Evolutionary conservation across 2,888 invertebrate genomes (phyloP), one percentile per base, ranked within the genome.

Genomic region (Ischnura elegans): DNA sequence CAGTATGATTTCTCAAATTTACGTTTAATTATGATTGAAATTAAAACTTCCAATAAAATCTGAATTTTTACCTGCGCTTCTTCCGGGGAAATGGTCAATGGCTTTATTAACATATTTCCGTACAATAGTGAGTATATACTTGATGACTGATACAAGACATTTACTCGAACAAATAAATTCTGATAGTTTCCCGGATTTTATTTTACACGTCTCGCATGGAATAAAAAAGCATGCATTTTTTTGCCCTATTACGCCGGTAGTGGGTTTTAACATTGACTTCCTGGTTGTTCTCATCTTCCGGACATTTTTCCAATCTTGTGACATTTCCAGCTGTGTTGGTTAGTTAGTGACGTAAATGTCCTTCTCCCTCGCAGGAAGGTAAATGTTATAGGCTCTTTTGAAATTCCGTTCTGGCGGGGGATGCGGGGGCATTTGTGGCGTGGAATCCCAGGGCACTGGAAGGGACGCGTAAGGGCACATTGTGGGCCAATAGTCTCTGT

Each of bases 401-500:
- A 87, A 87, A 51, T 47, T 87, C 45, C 19, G n/a, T 46, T 25
- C 46, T 13, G n/a, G 45, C 2, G 87, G 87, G 2, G 45, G 45
- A 29, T 29, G 76, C 6, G 87, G 87, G 5, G 87, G 87, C 29
- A 16, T 87, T 36, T 87, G 87, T n/a, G 87, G 47, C 10, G 36
- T 47, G 21, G 3, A n/a, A 19, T 47, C 51, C 87, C 87, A 87
- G 0, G 87, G 87, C 36, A 16, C 19, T 2, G 87, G 87, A 21
- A 47, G 47, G n/a, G 51, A 16, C 0, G 51, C 47, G 6, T 46
- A 51, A 29, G 87, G 87, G 87, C 87, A 47, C 87, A 87, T 87
- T 21, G 51, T 87, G n/a, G 47, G 87, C 87, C 87, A 87, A 29
- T 87, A 87, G 51, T 87, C 87, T 5, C 87, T 29, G n/a, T 21